Conservation (phyloP, 2,113 vertebrate species). For the Caretta caretta region DNA sequence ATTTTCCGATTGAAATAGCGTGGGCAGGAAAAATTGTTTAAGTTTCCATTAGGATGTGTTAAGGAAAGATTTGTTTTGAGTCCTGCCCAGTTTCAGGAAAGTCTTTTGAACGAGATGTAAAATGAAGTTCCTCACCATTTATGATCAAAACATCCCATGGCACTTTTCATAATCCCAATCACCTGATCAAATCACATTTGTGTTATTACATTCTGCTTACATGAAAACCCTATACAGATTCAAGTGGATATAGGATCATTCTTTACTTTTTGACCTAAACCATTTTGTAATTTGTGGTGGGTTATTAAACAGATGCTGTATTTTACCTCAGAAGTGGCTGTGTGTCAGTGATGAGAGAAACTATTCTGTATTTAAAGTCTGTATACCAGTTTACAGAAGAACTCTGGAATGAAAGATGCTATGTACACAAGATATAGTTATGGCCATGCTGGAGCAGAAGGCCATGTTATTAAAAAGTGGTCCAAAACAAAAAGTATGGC, state of each 20-base stretch:
- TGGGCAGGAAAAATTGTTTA: not conserved
- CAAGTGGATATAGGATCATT: not conserved
- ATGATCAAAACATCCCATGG: not conserved
- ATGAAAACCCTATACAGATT: not conserved
- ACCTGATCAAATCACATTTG: not conserved
- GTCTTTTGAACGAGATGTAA: fast-evolving
- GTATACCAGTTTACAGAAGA: fast-evolving
- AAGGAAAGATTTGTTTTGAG: not conserved
- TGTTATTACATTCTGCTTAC: not conserved
- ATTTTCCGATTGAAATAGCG: not conserved
- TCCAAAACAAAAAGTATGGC: not conserved
- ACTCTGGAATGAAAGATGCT: not conserved
- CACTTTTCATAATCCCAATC: not conserved
- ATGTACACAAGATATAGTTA: not conserved
- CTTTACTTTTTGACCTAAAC: not conserved
- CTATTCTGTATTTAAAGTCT: not conserved
- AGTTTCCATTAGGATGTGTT: not conserved
- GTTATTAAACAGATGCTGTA: not conserved
- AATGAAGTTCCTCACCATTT: not conserved
- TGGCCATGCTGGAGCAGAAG: not conserved
- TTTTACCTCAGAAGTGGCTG: not conserved
- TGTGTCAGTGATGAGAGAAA: not conserved
- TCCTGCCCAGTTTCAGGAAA: not conserved
- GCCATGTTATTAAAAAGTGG: not conserved
- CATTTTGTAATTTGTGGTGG: not conserved